Evolutionary conservation across 2,888 invertebrate genomes (phyloP).

Genomic region (Disparrhopalites patrizii): DNA sequence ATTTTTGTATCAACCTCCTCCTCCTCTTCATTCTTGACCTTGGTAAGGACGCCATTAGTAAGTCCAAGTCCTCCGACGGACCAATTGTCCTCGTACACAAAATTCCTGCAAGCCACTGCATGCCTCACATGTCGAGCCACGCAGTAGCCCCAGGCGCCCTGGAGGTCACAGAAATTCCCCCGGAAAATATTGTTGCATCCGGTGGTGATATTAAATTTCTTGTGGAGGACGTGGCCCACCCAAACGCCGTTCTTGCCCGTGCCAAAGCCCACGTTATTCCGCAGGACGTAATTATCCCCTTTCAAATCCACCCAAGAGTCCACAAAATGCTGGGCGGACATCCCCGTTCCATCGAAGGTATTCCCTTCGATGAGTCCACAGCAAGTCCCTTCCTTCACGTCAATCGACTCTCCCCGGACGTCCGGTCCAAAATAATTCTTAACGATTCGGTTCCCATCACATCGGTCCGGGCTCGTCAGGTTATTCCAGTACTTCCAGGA

Average conservation of each 20-base stretch:
- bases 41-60: too few relatives aligned
- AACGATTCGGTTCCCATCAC: slow-evolving; percentile 29
- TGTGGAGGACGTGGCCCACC: slow-evolving; percentile 32
- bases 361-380: slow-evolving; percentile 36
- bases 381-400: slow-evolving; percentile 40
- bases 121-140: background rate
- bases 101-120: background rate
- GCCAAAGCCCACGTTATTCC: slow-evolving; percentile 27
- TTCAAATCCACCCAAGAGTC: slow-evolving; percentile 40
- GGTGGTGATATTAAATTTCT: background rate
- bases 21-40: too few relatives aligned
- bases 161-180: background rate
- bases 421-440: slow-evolving; percentile 33
- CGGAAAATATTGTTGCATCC: background rate
- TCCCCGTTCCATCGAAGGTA: slow-evolving; percentile 28
- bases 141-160: background rate
- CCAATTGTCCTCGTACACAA: background rate
- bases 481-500: slow-evolving; percentile 33
- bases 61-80: background rate
- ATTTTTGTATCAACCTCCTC: too few relatives aligned
- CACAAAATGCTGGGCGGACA: slow-evolving; percentile 31
- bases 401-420: slow-evolving; percentile 35
- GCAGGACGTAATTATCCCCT: slow-evolving; percentile 33
- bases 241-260: slow-evolving; percentile 33
- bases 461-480: slow-evolving; percentile 22